These are phyloP conservation scores for Gymnoscopelus microlampas DNA, from an alignment of 2,797 vertebrate species.

Conservation along the genomic window DNA sequence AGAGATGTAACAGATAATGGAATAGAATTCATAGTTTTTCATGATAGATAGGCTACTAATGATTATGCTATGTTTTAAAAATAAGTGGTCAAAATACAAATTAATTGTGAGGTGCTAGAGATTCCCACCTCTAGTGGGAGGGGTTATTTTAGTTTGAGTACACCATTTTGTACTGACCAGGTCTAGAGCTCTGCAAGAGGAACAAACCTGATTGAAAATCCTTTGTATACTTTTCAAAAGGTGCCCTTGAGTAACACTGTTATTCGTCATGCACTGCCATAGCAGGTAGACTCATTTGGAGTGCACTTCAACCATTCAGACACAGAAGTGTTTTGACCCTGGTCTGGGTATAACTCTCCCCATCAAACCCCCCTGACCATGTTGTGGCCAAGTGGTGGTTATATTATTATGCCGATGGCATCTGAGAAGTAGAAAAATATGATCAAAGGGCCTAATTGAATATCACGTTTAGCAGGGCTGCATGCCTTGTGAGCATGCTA, in stretches of 20 bases:
- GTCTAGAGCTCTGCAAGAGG: no score
- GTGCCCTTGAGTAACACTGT: background rate
- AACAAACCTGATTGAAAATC: background rate
- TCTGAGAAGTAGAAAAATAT: background rate
- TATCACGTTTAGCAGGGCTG: background rate
- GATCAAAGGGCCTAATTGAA: constrained; percentile 15
- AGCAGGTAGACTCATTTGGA: background rate
- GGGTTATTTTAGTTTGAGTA: no score
- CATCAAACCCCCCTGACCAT: constrained; percentile 15
- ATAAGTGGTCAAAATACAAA: no score
- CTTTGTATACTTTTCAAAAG: background rate
- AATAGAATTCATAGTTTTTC: no score
- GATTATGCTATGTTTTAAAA: no score
- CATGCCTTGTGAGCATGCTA: constrained; percentile 11
- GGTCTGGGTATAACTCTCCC: background rate
- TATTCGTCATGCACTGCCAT: background rate
- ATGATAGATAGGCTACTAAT: no score
- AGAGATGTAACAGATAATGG: no score
- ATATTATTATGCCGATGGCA: constrained; percentile 7
- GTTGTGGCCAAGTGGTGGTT: constrained; percentile 8
- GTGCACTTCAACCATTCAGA: background rate
- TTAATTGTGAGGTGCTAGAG: no score
- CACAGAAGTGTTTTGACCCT: constrained; percentile 7
- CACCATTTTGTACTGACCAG: no score
- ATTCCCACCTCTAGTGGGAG: no score